phyloP scores from a whole-genome alignment of 2,113 vertebrate genomes.

The Paramormyrops kingsleyae region DNA sequence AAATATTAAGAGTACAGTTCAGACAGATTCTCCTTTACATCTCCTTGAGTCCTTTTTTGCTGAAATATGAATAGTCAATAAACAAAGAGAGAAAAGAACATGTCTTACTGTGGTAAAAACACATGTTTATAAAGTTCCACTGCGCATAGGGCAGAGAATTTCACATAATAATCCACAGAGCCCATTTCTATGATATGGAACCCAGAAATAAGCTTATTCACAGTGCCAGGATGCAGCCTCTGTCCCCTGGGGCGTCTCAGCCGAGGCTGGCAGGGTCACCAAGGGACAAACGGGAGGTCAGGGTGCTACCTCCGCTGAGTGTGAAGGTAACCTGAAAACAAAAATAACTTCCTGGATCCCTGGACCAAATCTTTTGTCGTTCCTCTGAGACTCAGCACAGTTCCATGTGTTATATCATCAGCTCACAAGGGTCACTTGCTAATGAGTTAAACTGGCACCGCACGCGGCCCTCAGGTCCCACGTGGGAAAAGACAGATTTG shows the following conservation, averaged over 20 bases:
- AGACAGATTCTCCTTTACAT: background rate
- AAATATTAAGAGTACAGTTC: background rate
- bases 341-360: background rate
- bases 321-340: constrained; percentile 9
- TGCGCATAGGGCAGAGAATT: background rate
- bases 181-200: background rate
- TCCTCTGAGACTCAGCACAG: constrained; percentile 6
- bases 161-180: background rate
- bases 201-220: background rate
- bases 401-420: constrained; percentile 10
- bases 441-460: constrained; percentile 13
- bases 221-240: background rate
- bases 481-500: background rate
- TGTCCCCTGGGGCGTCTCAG: background rate
- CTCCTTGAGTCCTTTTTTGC: background rate
- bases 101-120: background rate
- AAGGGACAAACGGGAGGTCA: background rate
- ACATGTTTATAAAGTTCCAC: background rate
- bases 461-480: background rate
- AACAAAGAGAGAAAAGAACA: background rate
- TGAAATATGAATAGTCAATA: background rate
- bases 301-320: background rate
- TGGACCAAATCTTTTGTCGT: background rate
- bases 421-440: background rate
- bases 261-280: background rate